Evolutionary conservation across 2,888 invertebrate species (phyloP).

Genomic region (Spilarctia lutea): DNA sequence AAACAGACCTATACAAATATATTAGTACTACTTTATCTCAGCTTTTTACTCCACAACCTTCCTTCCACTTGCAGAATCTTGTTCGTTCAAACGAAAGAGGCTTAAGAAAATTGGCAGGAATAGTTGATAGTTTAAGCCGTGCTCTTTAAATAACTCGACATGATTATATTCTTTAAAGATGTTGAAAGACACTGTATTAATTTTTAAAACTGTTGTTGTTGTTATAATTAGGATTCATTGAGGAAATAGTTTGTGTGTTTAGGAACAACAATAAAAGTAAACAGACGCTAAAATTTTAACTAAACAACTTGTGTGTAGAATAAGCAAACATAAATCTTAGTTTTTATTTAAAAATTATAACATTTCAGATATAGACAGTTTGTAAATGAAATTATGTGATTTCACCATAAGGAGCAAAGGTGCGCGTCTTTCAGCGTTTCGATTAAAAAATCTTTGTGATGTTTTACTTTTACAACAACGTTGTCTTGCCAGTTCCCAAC

Average conservation of each 20-base stretch:
- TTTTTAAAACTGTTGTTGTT: not conserved
- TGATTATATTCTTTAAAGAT: not conserved
- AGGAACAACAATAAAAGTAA: not conserved
- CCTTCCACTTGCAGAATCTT: conserved; percentile 40
- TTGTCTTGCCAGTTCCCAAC: no score
- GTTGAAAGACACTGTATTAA: not conserved
- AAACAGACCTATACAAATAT: conserved; percentile 50
- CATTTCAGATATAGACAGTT: no score
- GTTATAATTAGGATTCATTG: not conserved
- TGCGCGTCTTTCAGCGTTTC: not conserved
- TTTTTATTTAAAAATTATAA: not conserved
- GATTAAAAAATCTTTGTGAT: not conserved
- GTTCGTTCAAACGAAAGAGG: conserved; percentile 19
- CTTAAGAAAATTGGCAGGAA: not conserved
- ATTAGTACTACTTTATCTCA: conserved; percentile 42
- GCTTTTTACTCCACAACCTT: conserved; percentile 41
- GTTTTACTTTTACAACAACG: no score
- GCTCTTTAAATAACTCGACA: not conserved
- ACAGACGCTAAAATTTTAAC: not conserved
- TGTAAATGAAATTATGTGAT: not conserved
- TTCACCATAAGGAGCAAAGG: not conserved
- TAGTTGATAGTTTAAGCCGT: not conserved
- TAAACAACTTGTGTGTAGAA: not conserved
- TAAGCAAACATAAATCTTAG: not conserved
- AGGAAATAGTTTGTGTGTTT: not conserved